Percentiles rank a stretch among this genome's conserved stretches.
Evolutionary conservation across 2,797 vertebrate genomes (phyloP).

Genomic region (Karalla daura): DNA sequence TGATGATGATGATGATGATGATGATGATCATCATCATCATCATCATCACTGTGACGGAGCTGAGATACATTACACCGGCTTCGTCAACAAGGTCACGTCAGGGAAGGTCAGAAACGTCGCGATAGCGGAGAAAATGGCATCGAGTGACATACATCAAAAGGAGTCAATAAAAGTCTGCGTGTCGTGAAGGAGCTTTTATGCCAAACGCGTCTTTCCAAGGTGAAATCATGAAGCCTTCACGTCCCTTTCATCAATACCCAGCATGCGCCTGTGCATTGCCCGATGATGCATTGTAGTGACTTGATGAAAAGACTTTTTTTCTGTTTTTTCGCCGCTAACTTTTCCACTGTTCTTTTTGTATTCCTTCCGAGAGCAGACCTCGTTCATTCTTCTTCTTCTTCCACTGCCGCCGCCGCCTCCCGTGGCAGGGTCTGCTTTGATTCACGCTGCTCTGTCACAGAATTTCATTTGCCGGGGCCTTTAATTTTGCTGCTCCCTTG

Average conservation of each 20-base stretch:
- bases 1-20: slow-evolving; percentile 46
- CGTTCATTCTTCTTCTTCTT: slow-evolving; percentile 53
- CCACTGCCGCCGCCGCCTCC: no score
- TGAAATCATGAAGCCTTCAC: slow-evolving; percentile 54
- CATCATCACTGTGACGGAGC: no score
- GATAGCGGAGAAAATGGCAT: slow-evolving; percentile 50
- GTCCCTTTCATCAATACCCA: slow-evolving; percentile 44
- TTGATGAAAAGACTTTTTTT: slow-evolving; percentile 24
- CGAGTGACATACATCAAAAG: slow-evolving; percentile 63
- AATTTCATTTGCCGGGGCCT: slow-evolving; percentile 76
- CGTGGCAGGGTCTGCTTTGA: slow-evolving; percentile 59
- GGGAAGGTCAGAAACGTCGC: slow-evolving; percentile 17
- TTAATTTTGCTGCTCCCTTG: slow-evolving; percentile 73
- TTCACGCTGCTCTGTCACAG: slow-evolving; percentile 67
- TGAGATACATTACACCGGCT: slow-evolving; percentile 46
- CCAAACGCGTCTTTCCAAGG: slow-evolving; percentile 49
- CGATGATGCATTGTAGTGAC: slow-evolving; percentile 34
- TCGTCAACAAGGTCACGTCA: slow-evolving; percentile 65
- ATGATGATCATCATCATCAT: no score
- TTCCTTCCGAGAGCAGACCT: slow-evolving; percentile 28
- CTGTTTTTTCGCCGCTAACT: slow-evolving; percentile 12
- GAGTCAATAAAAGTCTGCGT: slow-evolving; percentile 58
- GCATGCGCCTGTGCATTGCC: slow-evolving; percentile 33
- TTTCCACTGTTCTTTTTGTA: slow-evolving; percentile 51
- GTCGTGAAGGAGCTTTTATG: slow-evolving; percentile 39